phyloP scores from a whole-genome alignment of 2,888 invertebrate genomes.

The Dynastes grantii region DNA sequence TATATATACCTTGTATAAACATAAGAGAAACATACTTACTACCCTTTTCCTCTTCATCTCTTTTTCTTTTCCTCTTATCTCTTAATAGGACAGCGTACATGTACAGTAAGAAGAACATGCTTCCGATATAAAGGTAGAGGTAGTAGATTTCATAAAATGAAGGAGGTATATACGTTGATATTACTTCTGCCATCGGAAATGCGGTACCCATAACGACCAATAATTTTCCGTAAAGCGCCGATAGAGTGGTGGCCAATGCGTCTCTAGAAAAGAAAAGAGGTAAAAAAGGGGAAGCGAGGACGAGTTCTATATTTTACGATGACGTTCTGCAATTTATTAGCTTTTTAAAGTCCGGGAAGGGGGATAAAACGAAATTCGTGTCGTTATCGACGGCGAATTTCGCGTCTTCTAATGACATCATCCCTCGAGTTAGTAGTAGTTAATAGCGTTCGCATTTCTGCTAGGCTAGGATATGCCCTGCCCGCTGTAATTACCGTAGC shows the following conservation, averaged over 20 bases:
- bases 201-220: constrained; percentile 96
- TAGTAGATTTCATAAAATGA: constrained; percentile 90
- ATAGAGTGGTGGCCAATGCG: constrained; percentile 90
- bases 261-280: constrained; percentile 77
- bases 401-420: constrained; percentile 30
- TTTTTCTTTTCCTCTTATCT: constrained; percentile 68
- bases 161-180: constrained; percentile 94
- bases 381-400: neutral
- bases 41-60: constrained; percentile 60
- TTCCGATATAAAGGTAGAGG: constrained; percentile 80
- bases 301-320: neutral
- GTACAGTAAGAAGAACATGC: constrained; percentile 79
- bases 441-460: constrained; percentile 6
- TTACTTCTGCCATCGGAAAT: constrained; percentile 96
- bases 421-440: constrained; percentile 12
- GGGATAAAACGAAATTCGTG: constrained; percentile 5
- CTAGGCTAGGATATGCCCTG: neutral
- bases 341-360: neutral
- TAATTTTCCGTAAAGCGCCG: constrained; percentile 94
- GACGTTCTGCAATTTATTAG: too few relatives aligned
- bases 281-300: neutral
- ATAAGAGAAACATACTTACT: constrained; percentile 53
- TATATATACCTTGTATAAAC: too few relatives aligned
- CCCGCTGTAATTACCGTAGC: constrained; percentile 10
- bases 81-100: constrained; percentile 82